Conservation (phyloP, 2,888 invertebrate species). For the Himalopsyche japonica region DNA sequence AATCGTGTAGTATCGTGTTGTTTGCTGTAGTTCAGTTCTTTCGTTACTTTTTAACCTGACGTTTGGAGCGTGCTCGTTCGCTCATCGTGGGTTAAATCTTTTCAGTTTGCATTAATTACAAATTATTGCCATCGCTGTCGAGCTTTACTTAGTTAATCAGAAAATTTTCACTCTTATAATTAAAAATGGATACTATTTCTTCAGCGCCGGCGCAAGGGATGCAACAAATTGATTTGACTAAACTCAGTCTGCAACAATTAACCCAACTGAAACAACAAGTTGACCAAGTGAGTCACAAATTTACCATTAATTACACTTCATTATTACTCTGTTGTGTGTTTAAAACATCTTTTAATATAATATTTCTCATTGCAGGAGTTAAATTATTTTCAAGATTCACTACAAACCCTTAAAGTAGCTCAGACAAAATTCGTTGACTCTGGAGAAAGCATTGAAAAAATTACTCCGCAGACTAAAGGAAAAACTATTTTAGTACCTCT, state of each 20-base stretch:
- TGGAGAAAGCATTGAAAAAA: constrained; percentile 79
- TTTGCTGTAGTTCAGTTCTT: too few relatives aligned
- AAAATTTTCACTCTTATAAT: background rate
- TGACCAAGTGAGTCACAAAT: constrained; percentile 67
- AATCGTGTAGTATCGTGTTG: too few relatives aligned
- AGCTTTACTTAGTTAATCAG: background rate
- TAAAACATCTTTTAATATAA: background rate
- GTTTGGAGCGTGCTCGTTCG: background rate
- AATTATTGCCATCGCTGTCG: background rate
- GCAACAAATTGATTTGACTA: constrained; percentile 80
- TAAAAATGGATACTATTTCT: constrained; percentile 29
- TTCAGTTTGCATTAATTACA: background rate
- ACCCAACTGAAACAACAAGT: constrained; percentile 84
- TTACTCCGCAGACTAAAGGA: constrained; percentile 75
- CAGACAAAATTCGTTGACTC: constrained; percentile 90
- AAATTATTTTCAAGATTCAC: constrained; percentile 84
- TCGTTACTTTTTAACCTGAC: background rate
- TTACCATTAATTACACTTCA: background rate
- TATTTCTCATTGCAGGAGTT: constrained; percentile 68
- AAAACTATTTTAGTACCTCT: constrained; percentile 90
- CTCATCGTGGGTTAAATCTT: background rate
- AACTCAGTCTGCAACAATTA: constrained; percentile 79
- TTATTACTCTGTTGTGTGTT: background rate
- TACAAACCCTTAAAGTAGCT: constrained; percentile 86
- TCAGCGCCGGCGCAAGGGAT: constrained; percentile 65